Conservation (phyloP, 1,140 invertebrate species). For the Drosophila sulfurigaster region DNA sequence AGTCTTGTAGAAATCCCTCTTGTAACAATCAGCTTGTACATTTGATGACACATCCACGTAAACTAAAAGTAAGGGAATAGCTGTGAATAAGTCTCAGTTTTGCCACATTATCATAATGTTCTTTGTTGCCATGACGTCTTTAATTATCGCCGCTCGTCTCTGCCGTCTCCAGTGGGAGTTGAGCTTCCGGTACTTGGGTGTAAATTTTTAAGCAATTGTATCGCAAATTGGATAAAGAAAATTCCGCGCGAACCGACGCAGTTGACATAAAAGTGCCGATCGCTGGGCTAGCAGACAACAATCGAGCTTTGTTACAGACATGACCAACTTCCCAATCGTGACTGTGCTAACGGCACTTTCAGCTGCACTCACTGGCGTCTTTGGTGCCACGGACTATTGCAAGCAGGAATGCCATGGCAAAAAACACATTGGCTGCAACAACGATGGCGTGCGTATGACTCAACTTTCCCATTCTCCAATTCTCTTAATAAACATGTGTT, state of each 20-base stretch:
- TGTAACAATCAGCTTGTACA: too few relatives aligned
- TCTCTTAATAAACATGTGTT: too few relatives aligned
- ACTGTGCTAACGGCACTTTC: constrained; percentile 22
- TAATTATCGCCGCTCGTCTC: not conserved
- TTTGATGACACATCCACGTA: too few relatives aligned
- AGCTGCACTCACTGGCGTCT: constrained; percentile 24
- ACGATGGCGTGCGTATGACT: constrained; percentile 57
- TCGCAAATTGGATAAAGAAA: constrained; percentile 23
- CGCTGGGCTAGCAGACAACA: constrained; percentile 17
- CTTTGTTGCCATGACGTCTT: constrained; percentile 5
- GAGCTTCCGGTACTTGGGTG: constrained; percentile 2
- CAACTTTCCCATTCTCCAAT: not conserved
- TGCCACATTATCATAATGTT: too few relatives aligned
- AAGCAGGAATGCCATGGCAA: constrained; percentile 45
- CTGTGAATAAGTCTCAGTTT: too few relatives aligned
- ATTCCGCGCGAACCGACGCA: not conserved
- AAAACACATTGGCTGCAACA: constrained; percentile 66
- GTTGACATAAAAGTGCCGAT: constrained; percentile 51
- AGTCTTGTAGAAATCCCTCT: too few relatives aligned
- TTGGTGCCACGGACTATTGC: constrained; percentile 61
- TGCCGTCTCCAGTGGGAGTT: not conserved
- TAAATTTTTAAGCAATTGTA: constrained; percentile 75
- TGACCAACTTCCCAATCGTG: constrained; percentile 42
- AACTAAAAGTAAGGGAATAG: too few relatives aligned
- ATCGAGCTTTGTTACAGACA: constrained; percentile 41